Conservation (phyloP, 2,888 invertebrate species). For the Baronia brevicornis region DNA sequence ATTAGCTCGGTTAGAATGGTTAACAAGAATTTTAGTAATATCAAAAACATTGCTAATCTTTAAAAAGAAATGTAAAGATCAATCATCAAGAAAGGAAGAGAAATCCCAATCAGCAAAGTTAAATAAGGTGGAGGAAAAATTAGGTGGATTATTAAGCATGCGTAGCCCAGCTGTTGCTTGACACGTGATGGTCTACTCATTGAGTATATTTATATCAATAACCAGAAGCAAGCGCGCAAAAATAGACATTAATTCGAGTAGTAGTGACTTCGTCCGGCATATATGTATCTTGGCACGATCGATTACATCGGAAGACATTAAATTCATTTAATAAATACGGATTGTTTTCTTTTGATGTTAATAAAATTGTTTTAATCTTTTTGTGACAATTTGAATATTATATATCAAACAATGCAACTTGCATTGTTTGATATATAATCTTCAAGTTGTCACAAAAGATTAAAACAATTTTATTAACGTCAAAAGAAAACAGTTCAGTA, state of each 20-base stretch:
- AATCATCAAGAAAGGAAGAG: too few species aligned
- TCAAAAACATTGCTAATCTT: too few species aligned
- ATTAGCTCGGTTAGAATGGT: too few species aligned
- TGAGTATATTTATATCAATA: slow-evolving; percentile 19
- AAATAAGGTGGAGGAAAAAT: too few species aligned
- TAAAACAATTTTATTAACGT: too few species aligned
- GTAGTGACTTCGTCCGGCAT: slow-evolving; percentile 16
- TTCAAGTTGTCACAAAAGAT: too few species aligned
- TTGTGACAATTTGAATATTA: neutral
- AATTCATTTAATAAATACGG: slow-evolving; percentile 14
- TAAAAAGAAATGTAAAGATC: too few species aligned
- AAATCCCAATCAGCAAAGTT: too few species aligned
- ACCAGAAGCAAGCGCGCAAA: slow-evolving; percentile 27
- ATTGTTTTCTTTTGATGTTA: slow-evolving; percentile 9
- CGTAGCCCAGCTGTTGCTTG: neutral
- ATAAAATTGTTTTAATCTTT: slow-evolving; percentile 1
- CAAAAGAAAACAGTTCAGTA: too few species aligned
- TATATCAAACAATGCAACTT: too few species aligned
- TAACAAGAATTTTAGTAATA: too few species aligned
- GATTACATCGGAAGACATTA: slow-evolving; percentile 11
- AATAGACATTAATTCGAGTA: slow-evolving; percentile 14
- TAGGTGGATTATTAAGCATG: neutral
- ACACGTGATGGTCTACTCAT: slow-evolving; percentile 5
- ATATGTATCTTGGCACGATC: slow-evolving; percentile 22
- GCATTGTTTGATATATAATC: too few species aligned